These are phyloP conservation scores for Mythimna ferrago DNA, from an alignment of 2,888 invertebrate genomes.

Conservation along the genomic window DNA sequence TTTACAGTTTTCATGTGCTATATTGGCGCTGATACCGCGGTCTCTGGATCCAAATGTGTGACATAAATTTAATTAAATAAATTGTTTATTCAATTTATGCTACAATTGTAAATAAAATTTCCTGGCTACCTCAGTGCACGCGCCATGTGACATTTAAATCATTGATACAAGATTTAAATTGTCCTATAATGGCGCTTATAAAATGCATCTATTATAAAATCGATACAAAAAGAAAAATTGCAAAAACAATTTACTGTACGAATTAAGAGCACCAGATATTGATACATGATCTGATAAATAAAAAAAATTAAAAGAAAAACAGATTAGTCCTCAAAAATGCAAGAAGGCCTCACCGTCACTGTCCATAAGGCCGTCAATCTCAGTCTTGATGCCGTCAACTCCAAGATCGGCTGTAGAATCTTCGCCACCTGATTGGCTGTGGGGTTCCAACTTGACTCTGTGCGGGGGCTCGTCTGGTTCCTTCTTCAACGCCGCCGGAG, in stretches of 20 bases:
- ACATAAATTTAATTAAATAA: too few relatives aligned
- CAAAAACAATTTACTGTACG: too few relatives aligned
- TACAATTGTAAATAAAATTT: not conserved
- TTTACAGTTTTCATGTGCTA: not conserved
- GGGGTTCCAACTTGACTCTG: constrained; percentile 88
- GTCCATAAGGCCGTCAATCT: constrained; percentile 90
- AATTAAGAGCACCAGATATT: not conserved
- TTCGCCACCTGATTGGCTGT: constrained; percentile 82
- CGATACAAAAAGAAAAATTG: too few relatives aligned
- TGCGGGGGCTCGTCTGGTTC: constrained; percentile 86
- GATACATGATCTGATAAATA: not conserved
- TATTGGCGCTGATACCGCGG: not conserved
- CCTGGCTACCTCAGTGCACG: not conserved
- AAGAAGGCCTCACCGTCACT: constrained; percentile 79
- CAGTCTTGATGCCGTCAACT: constrained; percentile 89
- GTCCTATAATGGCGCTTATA: not conserved
- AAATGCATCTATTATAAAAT: too few relatives aligned
- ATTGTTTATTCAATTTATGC: too few relatives aligned
- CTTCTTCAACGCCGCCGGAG: constrained; percentile 88
- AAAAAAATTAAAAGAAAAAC: not conserved
- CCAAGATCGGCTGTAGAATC: constrained; percentile 83
- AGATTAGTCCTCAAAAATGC: not conserved
- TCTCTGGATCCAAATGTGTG: too few relatives aligned
- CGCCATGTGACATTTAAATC: not conserved
- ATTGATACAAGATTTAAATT: not conserved